These are phyloP conservation scores for Danio jaintianensis DNA, from an alignment of 2,797 vertebrate species.

Conservation along the genomic window DNA sequence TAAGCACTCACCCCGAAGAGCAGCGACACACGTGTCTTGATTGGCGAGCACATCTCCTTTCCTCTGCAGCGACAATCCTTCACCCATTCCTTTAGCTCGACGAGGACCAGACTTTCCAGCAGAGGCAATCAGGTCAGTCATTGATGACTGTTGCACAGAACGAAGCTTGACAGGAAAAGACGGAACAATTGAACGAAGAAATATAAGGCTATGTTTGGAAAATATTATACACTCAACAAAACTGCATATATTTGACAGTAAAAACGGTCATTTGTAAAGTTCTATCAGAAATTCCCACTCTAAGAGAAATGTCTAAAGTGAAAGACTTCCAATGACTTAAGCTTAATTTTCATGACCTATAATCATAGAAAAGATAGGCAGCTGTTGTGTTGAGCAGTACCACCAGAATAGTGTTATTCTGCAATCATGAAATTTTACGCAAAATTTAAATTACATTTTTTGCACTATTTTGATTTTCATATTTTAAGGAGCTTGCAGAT, in stretches of 20 bases:
- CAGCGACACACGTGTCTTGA: slow-evolving; percentile 81
- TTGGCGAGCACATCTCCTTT: slow-evolving; percentile 86
- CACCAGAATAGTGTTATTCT: too few relatives aligned
- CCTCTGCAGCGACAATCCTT: slow-evolving; percentile 72
- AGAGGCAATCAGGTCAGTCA: slow-evolving; percentile 69
- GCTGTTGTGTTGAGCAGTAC: too few relatives aligned
- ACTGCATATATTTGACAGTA: neutral
- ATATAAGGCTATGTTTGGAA: neutral
- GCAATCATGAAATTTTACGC: too few relatives aligned
- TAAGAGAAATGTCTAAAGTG: too few relatives aligned
- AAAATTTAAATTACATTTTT: too few relatives aligned
- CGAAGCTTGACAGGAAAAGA: slow-evolving; percentile 73
- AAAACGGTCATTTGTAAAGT: neutral
- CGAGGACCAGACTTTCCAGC: slow-evolving; percentile 80
- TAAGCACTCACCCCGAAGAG: slow-evolving; percentile 78
- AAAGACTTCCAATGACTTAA: too few relatives aligned
- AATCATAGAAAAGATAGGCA: too few relatives aligned
- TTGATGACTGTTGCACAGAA: slow-evolving; percentile 63
- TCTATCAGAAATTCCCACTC: too few relatives aligned
- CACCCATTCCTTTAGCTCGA: slow-evolving; percentile 74
- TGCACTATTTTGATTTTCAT: too few relatives aligned
- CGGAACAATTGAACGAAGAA: neutral
- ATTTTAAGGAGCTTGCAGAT: too few relatives aligned
- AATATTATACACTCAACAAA: neutral
- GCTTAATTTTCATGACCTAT: too few relatives aligned